Evolutionary conservation across 1,140 invertebrate species (phyloP), one percentile per base, ranked within the genome.

Genomic region (Charaxes varanes): DNA sequence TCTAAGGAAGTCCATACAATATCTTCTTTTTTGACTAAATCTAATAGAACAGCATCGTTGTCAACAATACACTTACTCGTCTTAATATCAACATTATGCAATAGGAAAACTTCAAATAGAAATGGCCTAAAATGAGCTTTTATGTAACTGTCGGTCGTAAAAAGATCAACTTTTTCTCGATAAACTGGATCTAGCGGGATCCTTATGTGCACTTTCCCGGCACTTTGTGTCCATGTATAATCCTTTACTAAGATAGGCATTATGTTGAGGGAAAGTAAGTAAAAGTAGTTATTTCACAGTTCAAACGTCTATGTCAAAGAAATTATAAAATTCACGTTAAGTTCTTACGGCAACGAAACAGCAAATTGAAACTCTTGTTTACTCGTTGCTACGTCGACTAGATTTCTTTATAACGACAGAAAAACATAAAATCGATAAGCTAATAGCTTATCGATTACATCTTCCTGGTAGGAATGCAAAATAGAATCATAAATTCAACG

Each of bases 201-300:
- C 46, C 79, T 72, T 47, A 92, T 83, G 22, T 87, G 79, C 11
- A 92, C 53, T 13, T 54, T 67, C 21, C 85, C 72, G 15, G 66
- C 49, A 2, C 87, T 89, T 80, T 93, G 90, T 30, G 84, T 87
- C 91, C 91, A 93, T 23, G 82, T 86, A 55, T 85, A 90, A 78
- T 92, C 86, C 78, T 90, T 91, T 3, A 92, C 77, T 54, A 90
- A 46, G 53, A 92, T 88, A n/a, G 90, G 90, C 90, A 92, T 92
- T 41, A 37, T 70, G n/a, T n/a, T n/a, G n/a, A n/a, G n/a, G n/a
- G n/a, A n/a, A n/a, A n/a, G n/a, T n/a, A n/a, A n/a, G n/a, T n/a
- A n/a, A n/a, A n/a, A n/a, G n/a, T n/a, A n/a, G n/a, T n/a, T n/a
- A n/a, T n/a, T n/a, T n/a, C n/a, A n/a, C n/a, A n/a, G n/a, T n/a